Evolutionary conservation across 2,888 invertebrate genomes (phyloP), one percentile per base, ranked within the genome.

Genomic region (Kuschelorhynchus macadamiae): DNA sequence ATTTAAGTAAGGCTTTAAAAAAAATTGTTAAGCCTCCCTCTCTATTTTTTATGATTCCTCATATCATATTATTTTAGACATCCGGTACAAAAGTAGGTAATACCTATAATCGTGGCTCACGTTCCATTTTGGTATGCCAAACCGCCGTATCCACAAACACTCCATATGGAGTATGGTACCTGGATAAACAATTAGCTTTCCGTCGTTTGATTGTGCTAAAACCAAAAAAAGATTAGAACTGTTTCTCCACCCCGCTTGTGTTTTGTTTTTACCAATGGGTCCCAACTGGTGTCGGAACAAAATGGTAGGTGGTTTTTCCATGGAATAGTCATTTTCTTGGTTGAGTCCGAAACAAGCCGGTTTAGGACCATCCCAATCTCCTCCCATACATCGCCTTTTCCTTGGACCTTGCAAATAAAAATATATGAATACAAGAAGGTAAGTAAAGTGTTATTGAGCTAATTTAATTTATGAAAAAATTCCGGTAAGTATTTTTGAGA

Each of bases 151-250:
- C 94, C 94, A 95, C 8, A 95, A 86, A 75, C 95, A 95, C 81
- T 95, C 95, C 92, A 95, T 93, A 79, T 95, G 94, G 30, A 95
- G 85, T 12, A 92, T 91, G 0, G 94, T 92, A 0, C 94, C 94
- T 0, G 95, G 94, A 82, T 93, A 94, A 0, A 95, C 93, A 64
- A 95, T 90, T 49, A 95, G 85, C 73, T 92, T 92, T 0, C 95
- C 95, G 76, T 94, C 93, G 74, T 93, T 94, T 46, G 92, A 93
- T 83, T 95, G 94, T 0, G 94, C 93, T 67, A n/a, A 55, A 46
- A 36, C 11, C 33, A 55, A 36, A 50, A 18, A 2, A 44, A 18
- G 4, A 44, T 20, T 41, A 25, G 4, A 3, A 3, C 3, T 25
- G 7, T 41, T 41, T 41, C 8, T 2, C 8, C n/a, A 14, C n/a